Conservation (phyloP, 1,140 invertebrate species). For the Lepeophtheirus salmonis region DNA sequence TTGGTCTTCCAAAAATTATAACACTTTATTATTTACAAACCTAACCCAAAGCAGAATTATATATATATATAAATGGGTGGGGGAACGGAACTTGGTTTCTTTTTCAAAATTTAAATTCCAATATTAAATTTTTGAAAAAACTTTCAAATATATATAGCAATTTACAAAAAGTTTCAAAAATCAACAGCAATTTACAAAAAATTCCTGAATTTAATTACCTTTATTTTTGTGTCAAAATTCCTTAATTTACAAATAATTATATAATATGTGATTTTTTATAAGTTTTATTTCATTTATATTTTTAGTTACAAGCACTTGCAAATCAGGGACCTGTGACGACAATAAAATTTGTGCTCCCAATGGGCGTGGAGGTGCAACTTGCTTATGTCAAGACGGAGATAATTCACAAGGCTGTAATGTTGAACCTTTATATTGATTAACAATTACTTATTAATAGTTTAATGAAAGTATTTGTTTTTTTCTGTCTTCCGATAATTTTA, state of each 20-base stretch:
- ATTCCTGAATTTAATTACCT: too few species aligned
- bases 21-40: too few species aligned
- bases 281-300: not conserved
- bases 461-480: too few species aligned
- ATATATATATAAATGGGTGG: too few species aligned
- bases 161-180: not conserved
- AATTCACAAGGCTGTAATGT: not conserved
- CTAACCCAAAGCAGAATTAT: too few species aligned
- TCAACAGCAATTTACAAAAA: not conserved
- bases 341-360: slow-evolving; percentile 4
- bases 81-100: too few species aligned
- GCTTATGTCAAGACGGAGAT: not conserved
- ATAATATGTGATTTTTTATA: not conserved
- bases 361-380: not conserved
- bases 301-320: not conserved
- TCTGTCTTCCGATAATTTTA: too few species aligned
- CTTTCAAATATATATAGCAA: not conserved
- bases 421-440: not conserved
- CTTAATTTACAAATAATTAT: slow-evolving; percentile 1
- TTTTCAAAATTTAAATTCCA: too few species aligned
- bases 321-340: not conserved
- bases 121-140: not conserved
- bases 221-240: too few species aligned
- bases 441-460: too few species aligned
- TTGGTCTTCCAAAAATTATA: too few species aligned